phyloP scores from a whole-genome alignment of 2,113 vertebrate genomes.

The Dunckerocampus dactyliophorus region DNA sequence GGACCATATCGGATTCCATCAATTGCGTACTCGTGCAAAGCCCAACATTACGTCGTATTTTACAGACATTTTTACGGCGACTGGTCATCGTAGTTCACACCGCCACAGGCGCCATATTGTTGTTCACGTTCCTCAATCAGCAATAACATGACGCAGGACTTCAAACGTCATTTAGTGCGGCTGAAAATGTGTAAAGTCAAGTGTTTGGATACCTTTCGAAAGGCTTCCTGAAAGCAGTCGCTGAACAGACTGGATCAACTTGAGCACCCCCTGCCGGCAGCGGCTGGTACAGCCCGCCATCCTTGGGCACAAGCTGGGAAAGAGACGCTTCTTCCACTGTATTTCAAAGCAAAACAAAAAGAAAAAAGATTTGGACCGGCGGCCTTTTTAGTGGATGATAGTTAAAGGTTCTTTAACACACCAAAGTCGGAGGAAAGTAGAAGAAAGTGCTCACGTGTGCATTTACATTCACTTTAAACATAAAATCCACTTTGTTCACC shows the following conservation, averaged over 20 bases:
- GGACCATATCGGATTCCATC: too few species aligned
- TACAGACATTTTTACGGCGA: too few species aligned
- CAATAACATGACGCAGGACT: neutral
- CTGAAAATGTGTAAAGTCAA: neutral
- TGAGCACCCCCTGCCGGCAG: slow-evolving; percentile 85
- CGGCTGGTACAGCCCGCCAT: slow-evolving; percentile 87
- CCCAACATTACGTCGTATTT: too few species aligned
- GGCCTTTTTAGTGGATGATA: neutral
- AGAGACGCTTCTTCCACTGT: slow-evolving; percentile 10
- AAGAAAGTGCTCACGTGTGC: too few species aligned
- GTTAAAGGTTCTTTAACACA: neutral
- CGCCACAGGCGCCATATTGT: too few species aligned
- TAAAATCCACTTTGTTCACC: too few species aligned
- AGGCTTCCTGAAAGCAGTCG: slow-evolving; percentile 89
- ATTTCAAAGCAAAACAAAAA: neutral
- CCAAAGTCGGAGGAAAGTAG: slow-evolving; percentile 4
- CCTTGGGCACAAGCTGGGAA: slow-evolving; percentile 20
- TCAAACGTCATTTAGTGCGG: neutral
- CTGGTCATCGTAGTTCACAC: too few species aligned
- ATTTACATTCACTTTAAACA: too few species aligned
- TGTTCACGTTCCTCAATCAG: neutral
- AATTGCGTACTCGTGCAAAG: too few species aligned
- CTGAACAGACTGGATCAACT: slow-evolving; percentile 85
- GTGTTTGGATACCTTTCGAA: slow-evolving; percentile 81
- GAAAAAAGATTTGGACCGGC: neutral